Conservation (phyloP, 2,797 vertebrate species). For the Garrulus glandarius region DNA sequence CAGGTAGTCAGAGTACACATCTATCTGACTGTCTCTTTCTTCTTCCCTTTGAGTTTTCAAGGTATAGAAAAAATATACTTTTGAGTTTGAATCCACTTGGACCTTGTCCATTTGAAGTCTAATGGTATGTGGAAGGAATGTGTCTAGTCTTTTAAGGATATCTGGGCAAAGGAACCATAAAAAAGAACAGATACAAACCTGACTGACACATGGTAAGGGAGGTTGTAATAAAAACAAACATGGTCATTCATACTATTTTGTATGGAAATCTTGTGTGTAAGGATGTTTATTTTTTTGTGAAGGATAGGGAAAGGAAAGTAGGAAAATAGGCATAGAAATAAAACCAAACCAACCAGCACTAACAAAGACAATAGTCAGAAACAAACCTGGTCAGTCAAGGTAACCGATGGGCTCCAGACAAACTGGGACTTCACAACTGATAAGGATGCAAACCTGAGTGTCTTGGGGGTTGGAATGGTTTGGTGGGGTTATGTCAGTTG, state of each 20-base stretch:
- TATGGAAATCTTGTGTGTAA: neutral
- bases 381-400: neutral
- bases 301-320: neutral
- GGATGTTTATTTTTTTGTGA: neutral
- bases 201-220: neutral
- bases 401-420: neutral
- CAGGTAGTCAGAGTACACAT: neutral
- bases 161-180: neutral
- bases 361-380: neutral
- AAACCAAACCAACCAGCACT: neutral
- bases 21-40: neutral
- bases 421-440: neutral
- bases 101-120: neutral
- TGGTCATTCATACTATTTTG: neutral
- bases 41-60: neutral
- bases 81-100: neutral
- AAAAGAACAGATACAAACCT: neutral
- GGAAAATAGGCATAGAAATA: neutral
- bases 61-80: neutral
- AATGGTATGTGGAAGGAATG: neutral
- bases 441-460: neutral
- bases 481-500: rapidly evolving
- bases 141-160: neutral
- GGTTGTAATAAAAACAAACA: neutral
- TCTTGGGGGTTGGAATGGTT: neutral